A percentile compares a stretch with the other conserved stretches of the same genome.
Conservation (phyloP, 2,113 vertebrate genomes). For the Eudyptes chrysolophus region DNA sequence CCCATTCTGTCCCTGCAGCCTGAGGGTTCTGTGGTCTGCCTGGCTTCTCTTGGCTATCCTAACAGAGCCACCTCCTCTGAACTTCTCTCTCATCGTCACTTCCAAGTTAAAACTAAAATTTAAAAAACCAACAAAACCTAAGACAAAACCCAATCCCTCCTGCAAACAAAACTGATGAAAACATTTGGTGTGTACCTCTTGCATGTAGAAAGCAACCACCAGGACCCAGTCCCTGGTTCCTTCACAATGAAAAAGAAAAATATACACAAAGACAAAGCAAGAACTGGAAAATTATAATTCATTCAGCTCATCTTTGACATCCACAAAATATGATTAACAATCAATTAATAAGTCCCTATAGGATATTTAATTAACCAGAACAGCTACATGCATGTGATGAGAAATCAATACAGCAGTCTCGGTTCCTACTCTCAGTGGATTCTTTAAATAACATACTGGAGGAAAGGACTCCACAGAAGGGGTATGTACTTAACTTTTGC, state of each 20-base stretch:
- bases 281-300: background rate
- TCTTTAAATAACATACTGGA: background rate
- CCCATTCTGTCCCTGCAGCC: background rate
- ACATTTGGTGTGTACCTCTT: background rate
- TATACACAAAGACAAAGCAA: background rate
- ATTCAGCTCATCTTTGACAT: background rate
- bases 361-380: background rate
- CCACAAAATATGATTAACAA: background rate
- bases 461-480: background rate
- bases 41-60: background rate
- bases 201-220: background rate
- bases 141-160: background rate
- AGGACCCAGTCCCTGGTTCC: background rate
- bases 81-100: background rate
- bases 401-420: background rate
- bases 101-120: background rate
- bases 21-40: background rate
- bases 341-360: background rate
- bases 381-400: background rate
- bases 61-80: background rate
- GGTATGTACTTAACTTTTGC: background rate
- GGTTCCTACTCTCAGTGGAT: background rate
- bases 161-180: background rate
- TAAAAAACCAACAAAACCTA: background rate
- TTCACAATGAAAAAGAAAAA: accelerated